Conservation (phyloP, 1,140 invertebrate species). For the Atta cephalotes region DNA sequence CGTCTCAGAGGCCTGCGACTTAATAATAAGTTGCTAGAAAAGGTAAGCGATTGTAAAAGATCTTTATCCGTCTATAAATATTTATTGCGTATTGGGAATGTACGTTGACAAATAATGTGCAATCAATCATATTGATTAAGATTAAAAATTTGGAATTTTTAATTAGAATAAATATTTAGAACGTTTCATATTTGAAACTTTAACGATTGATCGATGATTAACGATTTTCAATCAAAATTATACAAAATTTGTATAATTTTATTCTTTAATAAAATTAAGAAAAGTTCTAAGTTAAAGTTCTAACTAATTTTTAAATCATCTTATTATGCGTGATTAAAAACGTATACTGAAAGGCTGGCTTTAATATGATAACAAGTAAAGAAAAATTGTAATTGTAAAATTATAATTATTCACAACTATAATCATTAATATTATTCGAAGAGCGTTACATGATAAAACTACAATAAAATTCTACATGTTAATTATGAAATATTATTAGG, state of each 20-base stretch:
- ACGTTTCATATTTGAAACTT: background rate
- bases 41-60: constrained; percentile 87
- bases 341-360: too few species aligned
- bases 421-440: background rate
- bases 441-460: background rate
- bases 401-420: background rate
- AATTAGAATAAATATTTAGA: background rate
- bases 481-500: constrained; percentile 86
- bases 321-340: background rate
- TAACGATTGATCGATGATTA: too few species aligned
- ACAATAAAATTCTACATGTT: background rate
- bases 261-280: constrained; percentile 17
- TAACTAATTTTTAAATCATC: background rate
- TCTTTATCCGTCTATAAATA: background rate
- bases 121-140: background rate
- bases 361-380: background rate
- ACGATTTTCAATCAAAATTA: constrained; percentile 4
- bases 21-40: constrained; percentile 94
- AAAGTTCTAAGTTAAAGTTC: background rate
- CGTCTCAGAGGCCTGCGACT: constrained; percentile 93
- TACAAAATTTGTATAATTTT: too few species aligned
- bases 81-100: background rate
- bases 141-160: background rate
- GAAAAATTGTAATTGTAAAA: background rate
- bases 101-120: background rate